Evolutionary conservation across 2,797 vertebrate species (phyloP).

Genomic region (Halcyon badia): DNA sequence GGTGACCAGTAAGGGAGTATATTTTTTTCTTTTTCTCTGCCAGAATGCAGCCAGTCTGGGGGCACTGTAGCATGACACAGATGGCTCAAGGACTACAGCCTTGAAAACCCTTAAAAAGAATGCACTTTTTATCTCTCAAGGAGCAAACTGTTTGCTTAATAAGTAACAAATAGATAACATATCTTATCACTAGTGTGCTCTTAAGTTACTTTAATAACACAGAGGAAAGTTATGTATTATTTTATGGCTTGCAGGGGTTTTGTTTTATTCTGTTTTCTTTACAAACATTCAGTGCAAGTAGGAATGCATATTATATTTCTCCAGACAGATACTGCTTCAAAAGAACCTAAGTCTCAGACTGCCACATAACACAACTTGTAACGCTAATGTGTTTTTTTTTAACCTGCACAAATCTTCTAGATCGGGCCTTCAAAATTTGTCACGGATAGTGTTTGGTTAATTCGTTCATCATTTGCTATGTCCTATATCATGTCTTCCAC

Average conservation of each 20-base stretch:
- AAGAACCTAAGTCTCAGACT: background rate
- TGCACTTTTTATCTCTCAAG: background rate
- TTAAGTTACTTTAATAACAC: background rate
- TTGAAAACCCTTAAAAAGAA: background rate
- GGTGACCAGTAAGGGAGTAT: background rate
- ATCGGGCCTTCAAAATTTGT: background rate
- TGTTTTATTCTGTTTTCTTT: background rate
- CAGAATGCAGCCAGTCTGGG: background rate
- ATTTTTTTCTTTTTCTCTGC: fast-evolving
- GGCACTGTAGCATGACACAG: background rate
- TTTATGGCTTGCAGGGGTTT: background rate
- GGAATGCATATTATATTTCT: background rate
- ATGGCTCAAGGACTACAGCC: background rate
- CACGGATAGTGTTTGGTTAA: background rate
- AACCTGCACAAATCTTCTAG: background rate
- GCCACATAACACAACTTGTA: background rate
- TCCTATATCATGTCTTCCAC: background rate
- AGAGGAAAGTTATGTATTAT: background rate
- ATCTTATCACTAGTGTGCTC: background rate
- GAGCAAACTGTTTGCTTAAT: background rate
- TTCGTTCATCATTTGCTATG: fast-evolving
- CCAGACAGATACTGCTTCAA: background rate
- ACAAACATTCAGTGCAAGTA: background rate
- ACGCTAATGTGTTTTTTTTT: background rate
- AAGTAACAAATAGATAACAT: background rate